Base-by-base conservation (phyloP, 2,888 invertebrate genomes). In the Cremastinae sp. region DNA sequence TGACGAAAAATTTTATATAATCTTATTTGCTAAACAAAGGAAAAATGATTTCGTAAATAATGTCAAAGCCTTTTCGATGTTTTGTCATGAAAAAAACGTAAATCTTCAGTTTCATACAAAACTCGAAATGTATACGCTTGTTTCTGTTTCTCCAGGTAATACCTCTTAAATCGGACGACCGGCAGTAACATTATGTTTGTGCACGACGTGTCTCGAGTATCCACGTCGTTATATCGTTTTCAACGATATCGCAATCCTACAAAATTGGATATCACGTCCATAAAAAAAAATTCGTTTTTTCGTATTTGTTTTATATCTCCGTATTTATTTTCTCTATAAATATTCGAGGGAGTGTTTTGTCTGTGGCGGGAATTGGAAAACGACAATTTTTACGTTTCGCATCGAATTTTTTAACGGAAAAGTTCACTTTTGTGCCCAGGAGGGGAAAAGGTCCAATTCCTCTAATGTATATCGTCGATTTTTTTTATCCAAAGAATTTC, bases 81-180 rank as follows among this genome's bases (percentile, higher is more conserved):
- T n/a, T 56, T 58, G 16, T 16, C 22, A 28, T 39, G 7, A 12
- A 12, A n/a, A 28, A 28, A 1, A 28, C 20, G 2, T 28, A 14
- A 22, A 41, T 65, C 65, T 20, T 22, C 58, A 49, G 14, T 69
- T 58, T 59, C 39, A 49, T 16, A 45, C 18, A 55, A 56, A 35
- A 18, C 20, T 37, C 35, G 47, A 45, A 55, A 28, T 18, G 16
- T 47, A 37, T 49, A n/a, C 39, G n/a, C 20, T 37, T 65, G 22
- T 43, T 16, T 14, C 18, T 39, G 16, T 49, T 37, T 37, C 62
- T 47, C n/a, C 37, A 12, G 28, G 37, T 49, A 62, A 62, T 49
- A 49, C 20, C 62, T 37, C 47, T 62, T 62, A 49, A 49, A 49
- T 49, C 47, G 18, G 62, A 12, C 18, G 49, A 18, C 18, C 41